Base-by-base conservation (phyloP, 2,113 vertebrate genomes). In the Coturnix japonica region DNA sequence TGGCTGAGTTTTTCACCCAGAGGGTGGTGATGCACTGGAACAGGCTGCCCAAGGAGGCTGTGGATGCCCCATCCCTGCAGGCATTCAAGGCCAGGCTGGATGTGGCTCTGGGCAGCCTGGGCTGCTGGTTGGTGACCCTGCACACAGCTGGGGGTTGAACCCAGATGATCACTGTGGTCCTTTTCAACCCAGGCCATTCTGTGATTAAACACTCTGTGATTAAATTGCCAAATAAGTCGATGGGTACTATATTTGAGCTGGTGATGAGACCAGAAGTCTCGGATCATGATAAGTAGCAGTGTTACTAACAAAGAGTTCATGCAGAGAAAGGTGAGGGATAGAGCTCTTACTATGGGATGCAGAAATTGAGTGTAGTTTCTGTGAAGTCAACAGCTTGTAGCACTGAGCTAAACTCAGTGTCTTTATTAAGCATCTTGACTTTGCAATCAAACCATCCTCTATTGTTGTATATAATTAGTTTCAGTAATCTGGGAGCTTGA, bases 361-460 rank as follows among this genome's bases (percentile, higher is more conserved):
- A 3, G 33, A 39, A 86, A 56, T 31, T 43, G 51, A 33, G 16
- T 7, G 39, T 37, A 11, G 11, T 21, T 81, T 81, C 35, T 64
- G 21, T 54, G 13, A 80, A 71, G 33, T 54, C 60, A 66, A 51
- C 65, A 54, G 19, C 60, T 81, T 15, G 47, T 25, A 28, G 22
- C 22, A 66, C 20, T 16, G 73, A 86, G 73, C 13, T 74, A 57
- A 81, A 89, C 59, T 93, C 65, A 84, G 8, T 57, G 47, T 75
- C 41, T 63, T 93, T 61, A 31, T 25, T 30, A 63, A 67, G 39
- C 25, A 88, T 43, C 35, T 65, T 76, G 49, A 79, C 74, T 87
- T 87, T 85, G 84, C 74, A 89, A 76, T 85, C 89, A 85, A 41
- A 86, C 44, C 18, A 72, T 33, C 19, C 44, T 69, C 69, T 81